phyloP scores from a whole-genome alignment of 2,113 vertebrate species.

The Dasyprocta punctata region DNA sequence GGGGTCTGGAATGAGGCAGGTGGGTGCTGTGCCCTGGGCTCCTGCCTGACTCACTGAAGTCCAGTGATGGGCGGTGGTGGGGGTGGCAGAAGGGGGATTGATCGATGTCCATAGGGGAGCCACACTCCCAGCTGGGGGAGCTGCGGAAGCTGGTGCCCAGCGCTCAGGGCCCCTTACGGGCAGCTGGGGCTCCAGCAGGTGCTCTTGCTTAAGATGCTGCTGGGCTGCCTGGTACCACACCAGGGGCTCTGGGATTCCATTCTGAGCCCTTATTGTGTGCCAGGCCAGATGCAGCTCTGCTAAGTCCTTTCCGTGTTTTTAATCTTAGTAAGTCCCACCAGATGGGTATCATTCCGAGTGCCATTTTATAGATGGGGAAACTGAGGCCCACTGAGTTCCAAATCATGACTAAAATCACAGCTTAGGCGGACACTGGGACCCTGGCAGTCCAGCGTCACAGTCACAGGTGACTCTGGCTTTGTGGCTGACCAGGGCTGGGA shows the following conservation, averaged over 20 bases:
- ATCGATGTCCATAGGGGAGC: neutral
- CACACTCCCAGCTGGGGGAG: neutral
- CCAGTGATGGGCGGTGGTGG: neutral
- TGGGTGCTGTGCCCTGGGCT: neutral
- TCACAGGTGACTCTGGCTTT: neutral
- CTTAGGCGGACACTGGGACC: neutral
- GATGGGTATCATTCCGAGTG: neutral
- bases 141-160: neutral
- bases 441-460: neutral
- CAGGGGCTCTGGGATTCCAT: neutral
- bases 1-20: neutral
- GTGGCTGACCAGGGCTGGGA: neutral
- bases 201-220: neutral
- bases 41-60: neutral
- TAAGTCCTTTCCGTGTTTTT: neutral
- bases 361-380: conserved; percentile 12
- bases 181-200: neutral
- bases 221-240: neutral
- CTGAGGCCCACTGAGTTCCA: neutral
- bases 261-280: too few relatives aligned
- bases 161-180: neutral
- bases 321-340: neutral
- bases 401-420: neutral
- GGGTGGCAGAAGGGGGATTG: rapidly evolving
- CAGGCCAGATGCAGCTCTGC: neutral